Conservation (phyloP, 2,888 invertebrate species). For the Trissolcus japonicus region DNA sequence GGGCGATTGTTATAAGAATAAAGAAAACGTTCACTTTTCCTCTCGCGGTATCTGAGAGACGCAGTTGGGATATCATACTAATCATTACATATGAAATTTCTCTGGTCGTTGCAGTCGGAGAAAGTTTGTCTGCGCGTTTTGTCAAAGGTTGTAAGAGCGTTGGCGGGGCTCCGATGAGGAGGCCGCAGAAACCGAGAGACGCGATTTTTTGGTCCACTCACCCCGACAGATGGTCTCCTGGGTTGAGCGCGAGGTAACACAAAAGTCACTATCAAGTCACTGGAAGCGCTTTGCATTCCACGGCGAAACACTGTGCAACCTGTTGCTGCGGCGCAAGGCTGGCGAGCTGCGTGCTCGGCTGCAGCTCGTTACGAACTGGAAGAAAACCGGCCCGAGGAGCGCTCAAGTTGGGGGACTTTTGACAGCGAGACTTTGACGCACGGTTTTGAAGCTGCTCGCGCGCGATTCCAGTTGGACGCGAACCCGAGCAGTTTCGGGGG, state of each 20-base stretch:
- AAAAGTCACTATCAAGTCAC: conserved; percentile 30
- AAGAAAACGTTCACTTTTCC: background rate
- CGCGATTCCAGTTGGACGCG: conserved; percentile 25
- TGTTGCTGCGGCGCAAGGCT: conserved; percentile 34
- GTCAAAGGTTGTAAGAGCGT: conserved; percentile 7
- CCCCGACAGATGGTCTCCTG: conserved; percentile 27
- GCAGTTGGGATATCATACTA: conserved; percentile 25
- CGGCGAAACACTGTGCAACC: conserved; percentile 40
- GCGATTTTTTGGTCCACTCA: conserved; percentile 19
- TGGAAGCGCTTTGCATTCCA: conserved; percentile 36
- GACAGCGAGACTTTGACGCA: conserved; percentile 10
- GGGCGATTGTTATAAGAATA: background rate
- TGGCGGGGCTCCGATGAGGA: background rate
- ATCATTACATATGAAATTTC: conserved; percentile 46
- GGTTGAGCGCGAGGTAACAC: conserved; percentile 3
- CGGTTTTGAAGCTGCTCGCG: conserved; percentile 8
- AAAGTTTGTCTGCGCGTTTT: conserved; percentile 35
- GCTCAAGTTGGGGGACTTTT: background rate
- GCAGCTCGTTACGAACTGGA: conserved; percentile 51
- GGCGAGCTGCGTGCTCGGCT: conserved; percentile 47
- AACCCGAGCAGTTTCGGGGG: conserved; percentile 52
- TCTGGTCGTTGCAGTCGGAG: conserved; percentile 32
- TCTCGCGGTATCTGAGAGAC: conserved; percentile 4
- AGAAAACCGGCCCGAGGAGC: conserved; percentile 31
- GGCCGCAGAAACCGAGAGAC: background rate